These are phyloP conservation scores for Parapristionchus giblindavisi DNA, from an alignment of 2,888 invertebrate species.

Conservation along the genomic window DNA sequence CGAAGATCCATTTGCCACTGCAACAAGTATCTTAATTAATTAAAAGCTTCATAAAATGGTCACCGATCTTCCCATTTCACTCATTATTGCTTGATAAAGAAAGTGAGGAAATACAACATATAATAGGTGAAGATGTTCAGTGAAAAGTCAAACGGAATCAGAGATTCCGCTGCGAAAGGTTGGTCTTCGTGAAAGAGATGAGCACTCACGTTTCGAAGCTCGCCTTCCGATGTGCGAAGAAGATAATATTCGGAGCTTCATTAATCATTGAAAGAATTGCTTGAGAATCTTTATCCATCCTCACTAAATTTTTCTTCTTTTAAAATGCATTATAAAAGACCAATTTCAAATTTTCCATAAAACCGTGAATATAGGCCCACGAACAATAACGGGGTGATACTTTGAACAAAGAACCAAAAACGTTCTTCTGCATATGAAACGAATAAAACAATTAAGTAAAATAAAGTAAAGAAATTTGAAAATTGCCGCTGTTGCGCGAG, in stretches of 20 bases:
- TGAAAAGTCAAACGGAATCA: background rate
- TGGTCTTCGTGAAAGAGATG: background rate
- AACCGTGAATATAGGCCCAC: background rate
- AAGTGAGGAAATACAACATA: background rate
- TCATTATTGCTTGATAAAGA: too few relatives aligned
- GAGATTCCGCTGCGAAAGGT: too few relatives aligned
- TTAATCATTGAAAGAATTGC: background rate
- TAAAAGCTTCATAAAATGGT: too few relatives aligned
- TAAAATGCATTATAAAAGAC: background rate
- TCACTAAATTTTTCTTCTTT: too few relatives aligned
- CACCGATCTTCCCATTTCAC: too few relatives aligned
- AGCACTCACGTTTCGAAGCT: slow-evolving; percentile 1
- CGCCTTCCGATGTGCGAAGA: slow-evolving; percentile 5
- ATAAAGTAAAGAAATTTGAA: background rate
- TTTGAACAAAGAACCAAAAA: too few relatives aligned
- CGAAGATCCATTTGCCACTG: slow-evolving; percentile 21
- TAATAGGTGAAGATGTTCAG: background rate
- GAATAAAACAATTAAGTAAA: background rate
- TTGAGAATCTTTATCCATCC: background rate
- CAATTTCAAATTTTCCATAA: background rate
- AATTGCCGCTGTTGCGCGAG: background rate
- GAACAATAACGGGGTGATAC: background rate
- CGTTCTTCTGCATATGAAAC: background rate
- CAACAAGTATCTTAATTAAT: too few relatives aligned
- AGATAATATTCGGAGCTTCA: background rate